Evolutionary conservation across 30 jellyfish, hydroid and myxozoan genomes (phyloP).

Genomic region (Aurelia sp.): DNA sequence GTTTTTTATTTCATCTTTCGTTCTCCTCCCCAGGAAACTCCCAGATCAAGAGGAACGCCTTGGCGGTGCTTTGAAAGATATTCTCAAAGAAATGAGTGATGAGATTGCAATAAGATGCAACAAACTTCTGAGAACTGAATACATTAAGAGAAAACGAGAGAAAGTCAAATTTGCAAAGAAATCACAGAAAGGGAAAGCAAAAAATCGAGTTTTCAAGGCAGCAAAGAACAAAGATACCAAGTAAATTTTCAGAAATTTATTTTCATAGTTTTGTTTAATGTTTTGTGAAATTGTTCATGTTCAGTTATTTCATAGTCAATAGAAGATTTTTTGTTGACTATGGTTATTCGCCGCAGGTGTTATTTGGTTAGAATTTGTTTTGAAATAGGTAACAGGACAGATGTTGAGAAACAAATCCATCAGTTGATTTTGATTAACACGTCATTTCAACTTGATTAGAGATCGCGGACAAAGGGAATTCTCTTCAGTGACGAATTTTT

Average conservation of each 20-base stretch:
- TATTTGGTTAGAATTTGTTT: neutral
- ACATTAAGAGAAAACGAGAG: neutral
- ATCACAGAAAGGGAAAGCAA: neutral
- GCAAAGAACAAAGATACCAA: neutral
- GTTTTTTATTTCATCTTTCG: too few species aligned
- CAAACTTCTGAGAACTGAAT: neutral
- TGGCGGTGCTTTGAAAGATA: constrained; percentile 27
- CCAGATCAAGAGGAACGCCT: constrained; percentile 59
- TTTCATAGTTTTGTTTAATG: neutral
- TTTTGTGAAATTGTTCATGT: neutral
- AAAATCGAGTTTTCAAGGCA: too few species aligned
- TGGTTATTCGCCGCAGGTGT: neutral
- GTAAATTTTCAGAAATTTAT: neutral
- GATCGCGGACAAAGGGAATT: too few species aligned
- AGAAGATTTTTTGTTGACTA: too few species aligned
- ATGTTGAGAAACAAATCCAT: too few species aligned
- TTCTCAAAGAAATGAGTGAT: constrained; percentile 10
- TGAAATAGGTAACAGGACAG: neutral
- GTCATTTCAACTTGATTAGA: too few species aligned
- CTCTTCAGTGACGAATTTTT: too few species aligned
- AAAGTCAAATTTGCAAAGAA: neutral
- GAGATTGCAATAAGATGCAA: constrained; percentile 11
- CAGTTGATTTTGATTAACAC: too few species aligned
- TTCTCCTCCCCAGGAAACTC: constrained; percentile 25
- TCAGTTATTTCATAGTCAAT: neutral